Evolutionary conservation across 2,113 vertebrate genomes (phyloP).

Genomic region (Microtus montanus): DNA sequence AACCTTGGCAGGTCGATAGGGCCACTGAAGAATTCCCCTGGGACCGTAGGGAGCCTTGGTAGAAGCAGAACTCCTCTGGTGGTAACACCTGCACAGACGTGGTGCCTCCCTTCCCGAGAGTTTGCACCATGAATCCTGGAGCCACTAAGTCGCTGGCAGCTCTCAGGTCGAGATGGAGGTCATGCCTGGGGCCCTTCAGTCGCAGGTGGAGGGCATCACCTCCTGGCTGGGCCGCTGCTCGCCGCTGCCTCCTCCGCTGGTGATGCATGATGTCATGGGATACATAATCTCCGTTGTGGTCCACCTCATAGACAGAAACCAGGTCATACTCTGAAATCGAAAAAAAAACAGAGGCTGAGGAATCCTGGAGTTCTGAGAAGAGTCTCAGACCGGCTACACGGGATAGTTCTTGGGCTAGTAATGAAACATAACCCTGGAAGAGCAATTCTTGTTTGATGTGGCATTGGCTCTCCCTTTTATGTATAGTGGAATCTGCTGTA

Average conservation of each 20-base stretch:
- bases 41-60: slow-evolving; percentile 89
- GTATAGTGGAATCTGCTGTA: not conserved
- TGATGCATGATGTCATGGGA: slow-evolving; percentile 88
- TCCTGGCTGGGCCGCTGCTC: slow-evolving; percentile 47
- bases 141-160: slow-evolving; percentile 85
- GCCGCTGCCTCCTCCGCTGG: slow-evolving; percentile 82
- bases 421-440: not conserved
- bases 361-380: not conserved
- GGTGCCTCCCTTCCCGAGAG: slow-evolving; percentile 86
- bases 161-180: slow-evolving; percentile 91
- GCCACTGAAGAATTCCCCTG: slow-evolving; percentile 91
- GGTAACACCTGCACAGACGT: slow-evolving; percentile 85
- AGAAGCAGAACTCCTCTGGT: slow-evolving; percentile 91
- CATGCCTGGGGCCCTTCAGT: slow-evolving; percentile 87
- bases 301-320: slow-evolving; percentile 91
- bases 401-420: not conserved
- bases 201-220: slow-evolving; percentile 85
- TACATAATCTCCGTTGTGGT: slow-evolving; percentile 86
- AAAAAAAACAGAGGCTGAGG: not conserved
- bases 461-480: not conserved
- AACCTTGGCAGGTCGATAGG: slow-evolving; percentile 91
- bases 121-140: slow-evolving; percentile 90
- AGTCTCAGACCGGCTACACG: not conserved
- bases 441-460: not conserved
- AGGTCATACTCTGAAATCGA: slow-evolving; percentile 89